These are phyloP conservation scores for Isurus oxyrinchus DNA, from an alignment of 2,113 vertebrate genomes.

Conservation along the genomic window DNA sequence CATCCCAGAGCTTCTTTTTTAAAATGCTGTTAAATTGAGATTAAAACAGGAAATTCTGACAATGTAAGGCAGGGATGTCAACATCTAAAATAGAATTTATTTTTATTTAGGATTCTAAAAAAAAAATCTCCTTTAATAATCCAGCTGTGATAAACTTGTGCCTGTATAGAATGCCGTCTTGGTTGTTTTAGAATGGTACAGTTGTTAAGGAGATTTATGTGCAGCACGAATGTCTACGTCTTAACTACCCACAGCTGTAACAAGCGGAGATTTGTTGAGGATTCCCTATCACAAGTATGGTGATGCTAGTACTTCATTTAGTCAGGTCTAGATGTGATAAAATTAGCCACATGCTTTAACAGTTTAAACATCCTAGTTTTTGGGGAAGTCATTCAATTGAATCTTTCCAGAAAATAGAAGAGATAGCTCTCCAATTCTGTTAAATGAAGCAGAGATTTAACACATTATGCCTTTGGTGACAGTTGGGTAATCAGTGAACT, in stretches of 20 bases:
- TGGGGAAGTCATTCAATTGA: not conserved
- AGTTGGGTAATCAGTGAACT: not conserved
- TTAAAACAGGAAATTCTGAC: not conserved
- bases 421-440: no score
- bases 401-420: not conserved
- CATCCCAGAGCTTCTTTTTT: not conserved
- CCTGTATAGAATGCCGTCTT: no score
- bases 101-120: not conserved
- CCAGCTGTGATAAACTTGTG: not conserved
- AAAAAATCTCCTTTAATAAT: not conserved
- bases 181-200: no score
- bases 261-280: no score
- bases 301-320: not conserved
- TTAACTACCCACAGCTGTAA: no score
- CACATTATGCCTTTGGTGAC: not conserved
- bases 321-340: not conserved
- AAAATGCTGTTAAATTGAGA: not conserved
- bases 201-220: no score
- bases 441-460: not conserved
- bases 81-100: not conserved
- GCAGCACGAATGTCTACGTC: no score
- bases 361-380: not conserved
- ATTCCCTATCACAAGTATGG: not conserved
- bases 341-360: not conserved
- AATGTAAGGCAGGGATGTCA: not conserved